Conservation (phyloP, 2,113 vertebrate genomes). For the Boulengerochromis microlepis region DNA sequence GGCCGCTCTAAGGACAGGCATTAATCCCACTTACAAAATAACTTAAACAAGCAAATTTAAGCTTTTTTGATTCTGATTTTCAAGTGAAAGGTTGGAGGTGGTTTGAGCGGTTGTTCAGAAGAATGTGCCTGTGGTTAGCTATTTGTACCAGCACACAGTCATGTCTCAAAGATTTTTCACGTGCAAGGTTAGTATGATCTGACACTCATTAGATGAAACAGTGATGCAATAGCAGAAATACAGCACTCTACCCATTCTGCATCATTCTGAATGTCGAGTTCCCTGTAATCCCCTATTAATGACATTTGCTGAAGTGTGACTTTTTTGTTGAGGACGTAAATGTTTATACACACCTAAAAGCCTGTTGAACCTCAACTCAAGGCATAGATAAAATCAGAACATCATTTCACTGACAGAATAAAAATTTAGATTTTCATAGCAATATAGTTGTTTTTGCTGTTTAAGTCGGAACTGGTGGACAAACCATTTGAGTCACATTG, state of each 20-base stretch:
- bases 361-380: background rate
- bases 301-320: background rate
- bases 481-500: background rate
- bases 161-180: background rate
- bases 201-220: background rate
- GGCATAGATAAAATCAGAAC: background rate
- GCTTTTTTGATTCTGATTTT: background rate
- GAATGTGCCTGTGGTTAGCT: background rate
- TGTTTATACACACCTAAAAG: background rate
- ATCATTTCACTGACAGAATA: background rate
- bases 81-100: background rate
- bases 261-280: background rate
- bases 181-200: background rate
- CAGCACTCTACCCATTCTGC: background rate
- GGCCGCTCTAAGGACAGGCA: rapidly evolving
- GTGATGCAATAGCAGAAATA: background rate
- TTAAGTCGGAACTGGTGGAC: rapidly evolving
- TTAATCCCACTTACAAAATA: background rate
- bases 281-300: background rate
- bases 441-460: background rate
- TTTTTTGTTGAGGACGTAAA: background rate
- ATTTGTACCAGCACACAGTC: background rate
- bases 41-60: background rate
- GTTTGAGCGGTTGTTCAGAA: background rate
- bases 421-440: background rate